Evolutionary conservation across 2,888 invertebrate species (phyloP).

Genomic region (Catocala sponsa): DNA sequence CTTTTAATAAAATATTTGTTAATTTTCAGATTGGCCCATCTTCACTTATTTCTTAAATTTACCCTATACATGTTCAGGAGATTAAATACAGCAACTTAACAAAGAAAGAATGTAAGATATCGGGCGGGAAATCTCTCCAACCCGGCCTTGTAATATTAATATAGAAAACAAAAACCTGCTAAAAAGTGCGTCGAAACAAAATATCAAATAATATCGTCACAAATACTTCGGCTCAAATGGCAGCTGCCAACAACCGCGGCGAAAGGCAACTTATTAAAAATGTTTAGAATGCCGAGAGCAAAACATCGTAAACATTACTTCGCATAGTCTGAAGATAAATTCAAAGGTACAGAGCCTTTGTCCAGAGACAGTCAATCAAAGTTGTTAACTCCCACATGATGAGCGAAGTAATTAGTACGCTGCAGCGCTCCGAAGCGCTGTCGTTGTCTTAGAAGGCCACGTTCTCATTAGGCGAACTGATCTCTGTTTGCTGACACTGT

Average conservation of each 20-base stretch:
- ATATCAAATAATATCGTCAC: slow-evolving; percentile 13
- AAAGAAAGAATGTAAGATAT: not conserved
- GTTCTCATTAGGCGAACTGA: not conserved
- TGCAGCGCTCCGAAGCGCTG: slow-evolving; percentile 22
- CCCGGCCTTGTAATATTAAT: not conserved
- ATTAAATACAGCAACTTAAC: slow-evolving; percentile 4
- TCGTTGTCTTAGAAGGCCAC: slow-evolving; percentile 11
- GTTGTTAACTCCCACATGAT: slow-evolving; percentile 28
- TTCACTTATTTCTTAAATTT: too few relatives aligned
- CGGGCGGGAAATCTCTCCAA: not conserved
- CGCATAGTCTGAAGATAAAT: not conserved
- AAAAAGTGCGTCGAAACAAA: slow-evolving; percentile 8
- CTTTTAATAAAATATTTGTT: too few relatives aligned
- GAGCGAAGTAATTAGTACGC: slow-evolving; percentile 28
- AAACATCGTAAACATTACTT: slow-evolving; percentile 7
- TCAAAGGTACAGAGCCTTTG: slow-evolving; percentile 11
- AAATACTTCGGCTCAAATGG: slow-evolving; percentile 14
- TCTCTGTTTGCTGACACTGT: not conserved
- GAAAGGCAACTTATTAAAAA: slow-evolving; percentile 21
- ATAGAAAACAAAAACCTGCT: not conserved
- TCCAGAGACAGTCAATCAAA: slow-evolving; percentile 40
- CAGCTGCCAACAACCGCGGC: slow-evolving; percentile 10
- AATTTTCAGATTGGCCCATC: too few relatives aligned
- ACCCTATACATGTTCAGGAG: too few relatives aligned
- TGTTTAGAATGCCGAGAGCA: slow-evolving; percentile 9